Evolutionary conservation across 2,113 vertebrate genomes (phyloP).

Genomic region (Colossoma macropomum): DNA sequence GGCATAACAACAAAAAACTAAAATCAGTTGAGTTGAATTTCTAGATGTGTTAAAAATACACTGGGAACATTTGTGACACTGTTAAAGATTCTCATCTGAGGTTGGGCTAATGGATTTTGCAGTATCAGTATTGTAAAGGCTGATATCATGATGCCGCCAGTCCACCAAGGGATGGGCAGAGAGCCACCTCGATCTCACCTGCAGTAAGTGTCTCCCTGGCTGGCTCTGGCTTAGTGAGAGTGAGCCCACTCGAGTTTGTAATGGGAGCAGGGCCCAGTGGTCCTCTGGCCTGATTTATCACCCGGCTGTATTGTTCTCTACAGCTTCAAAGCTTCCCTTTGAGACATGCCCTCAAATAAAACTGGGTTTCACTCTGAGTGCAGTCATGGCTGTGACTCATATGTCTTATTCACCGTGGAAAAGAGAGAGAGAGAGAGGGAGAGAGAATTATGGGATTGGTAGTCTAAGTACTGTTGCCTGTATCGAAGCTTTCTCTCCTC

Average conservation of each 20-base stretch:
- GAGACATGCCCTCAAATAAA: conserved; percentile 48
- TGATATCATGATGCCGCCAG: not conserved
- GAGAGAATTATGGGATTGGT: conserved; percentile 19
- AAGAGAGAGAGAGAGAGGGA: not conserved
- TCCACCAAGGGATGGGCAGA: conserved; percentile 26
- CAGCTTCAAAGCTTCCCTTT: conserved; percentile 57
- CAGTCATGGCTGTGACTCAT: conserved; percentile 52
- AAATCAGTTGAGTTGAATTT: too few relatives aligned
- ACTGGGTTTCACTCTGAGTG: conserved; percentile 19
- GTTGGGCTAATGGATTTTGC: too few relatives aligned
- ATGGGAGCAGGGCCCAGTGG: conserved; percentile 42
- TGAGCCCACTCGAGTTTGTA: conserved; percentile 30
- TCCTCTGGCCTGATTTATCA: conserved; percentile 53
- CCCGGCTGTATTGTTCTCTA: conserved; percentile 50
- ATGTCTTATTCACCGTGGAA: conserved; percentile 42
- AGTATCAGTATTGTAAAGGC: too few relatives aligned
- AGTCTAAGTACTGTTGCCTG: conserved; percentile 10
- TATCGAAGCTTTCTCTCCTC: conserved; percentile 22
- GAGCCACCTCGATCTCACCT: conserved; percentile 35
- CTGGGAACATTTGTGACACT: too few relatives aligned
- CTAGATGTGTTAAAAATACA: too few relatives aligned
- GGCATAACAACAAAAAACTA: too few relatives aligned
- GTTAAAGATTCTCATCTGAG: too few relatives aligned
- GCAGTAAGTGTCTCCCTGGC: conserved; percentile 18
- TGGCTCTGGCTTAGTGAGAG: conserved; percentile 15